Conservation (phyloP, 2,888 invertebrate genomes). For the Carterocephalus palaemon region DNA sequence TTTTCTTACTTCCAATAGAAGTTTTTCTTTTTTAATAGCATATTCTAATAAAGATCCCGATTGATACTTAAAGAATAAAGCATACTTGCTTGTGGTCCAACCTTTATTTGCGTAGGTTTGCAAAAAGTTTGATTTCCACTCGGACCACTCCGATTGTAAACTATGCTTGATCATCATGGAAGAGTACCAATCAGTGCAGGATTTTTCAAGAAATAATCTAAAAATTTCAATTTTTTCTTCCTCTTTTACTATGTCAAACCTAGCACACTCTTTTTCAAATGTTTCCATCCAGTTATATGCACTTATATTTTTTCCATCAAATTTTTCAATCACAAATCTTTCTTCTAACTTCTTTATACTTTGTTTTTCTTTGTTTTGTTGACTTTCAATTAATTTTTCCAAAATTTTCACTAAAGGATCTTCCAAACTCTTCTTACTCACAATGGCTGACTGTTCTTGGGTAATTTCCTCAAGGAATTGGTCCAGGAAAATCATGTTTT, state of each 20-base stretch:
- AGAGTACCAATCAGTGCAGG: too few relatives aligned
- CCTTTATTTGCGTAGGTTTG: slow-evolving; percentile 36
- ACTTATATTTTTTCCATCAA: slow-evolving; percentile 32
- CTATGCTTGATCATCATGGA: too few relatives aligned
- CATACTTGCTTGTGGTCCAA: slow-evolving; percentile 33
- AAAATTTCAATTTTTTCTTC: slow-evolving; percentile 35
- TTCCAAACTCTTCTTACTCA: neutral
- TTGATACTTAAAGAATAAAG: slow-evolving; percentile 35
- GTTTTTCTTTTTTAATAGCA: slow-evolving; percentile 37
- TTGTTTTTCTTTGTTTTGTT: slow-evolving; percentile 26
- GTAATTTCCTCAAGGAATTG: slow-evolving; percentile 23
- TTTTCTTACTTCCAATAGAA: slow-evolving; percentile 27
- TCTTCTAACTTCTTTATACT: slow-evolving; percentile 33
- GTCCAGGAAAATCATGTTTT: slow-evolving; percentile 24
- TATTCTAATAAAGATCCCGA: slow-evolving; percentile 38
- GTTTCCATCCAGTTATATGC: slow-evolving; percentile 34
- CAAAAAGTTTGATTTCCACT: slow-evolving; percentile 35
- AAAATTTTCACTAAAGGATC: slow-evolving; percentile 27
- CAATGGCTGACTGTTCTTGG: slow-evolving; percentile 6
- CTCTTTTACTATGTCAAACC: slow-evolving; percentile 32
- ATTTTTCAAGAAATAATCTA: slow-evolving; percentile 34
- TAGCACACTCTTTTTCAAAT: slow-evolving; percentile 38
- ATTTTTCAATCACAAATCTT: slow-evolving; percentile 39
- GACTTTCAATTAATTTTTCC: slow-evolving; percentile 30
- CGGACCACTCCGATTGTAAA: too few relatives aligned